Evolutionary conservation across 2,797 vertebrate genomes (phyloP).

Genomic region (Galaxias olidus): DNA sequence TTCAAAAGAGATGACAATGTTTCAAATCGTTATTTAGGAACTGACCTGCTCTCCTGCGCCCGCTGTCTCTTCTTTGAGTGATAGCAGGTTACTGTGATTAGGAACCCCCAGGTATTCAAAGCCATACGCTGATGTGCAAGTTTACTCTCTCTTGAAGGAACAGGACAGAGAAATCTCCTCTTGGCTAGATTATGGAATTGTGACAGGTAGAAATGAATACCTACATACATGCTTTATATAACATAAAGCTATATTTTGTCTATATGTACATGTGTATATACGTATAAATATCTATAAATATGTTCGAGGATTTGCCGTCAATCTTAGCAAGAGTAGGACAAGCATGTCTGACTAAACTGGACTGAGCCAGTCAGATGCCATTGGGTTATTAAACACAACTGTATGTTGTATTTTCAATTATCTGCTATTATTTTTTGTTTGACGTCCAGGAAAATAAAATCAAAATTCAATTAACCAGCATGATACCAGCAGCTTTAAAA

Average conservation of each 20-base stretch:
- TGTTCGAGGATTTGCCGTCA: conserved; percentile 68
- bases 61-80: conserved; percentile 29
- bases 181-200: conserved; percentile 44
- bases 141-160: conserved; percentile 49
- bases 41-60: conserved; percentile 24
- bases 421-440: conserved; percentile 33
- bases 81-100: conserved; percentile 47
- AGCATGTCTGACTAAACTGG: conserved; percentile 60
- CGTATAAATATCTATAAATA: conserved; percentile 81
- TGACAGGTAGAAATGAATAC: conserved; percentile 40
- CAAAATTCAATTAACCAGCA: conserved; percentile 59
- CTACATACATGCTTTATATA: conserved; percentile 71
- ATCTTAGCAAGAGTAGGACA: conserved; percentile 47
- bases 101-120: conserved; percentile 62
- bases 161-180: conserved; percentile 40
- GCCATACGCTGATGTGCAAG: conserved; percentile 65
- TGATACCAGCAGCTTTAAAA: conserved; percentile 65
- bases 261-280: conserved; percentile 87
- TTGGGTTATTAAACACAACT: conserved; percentile 34
- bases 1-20: conserved; percentile 6
- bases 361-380: conserved; percentile 46
- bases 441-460: conserved; percentile 42
- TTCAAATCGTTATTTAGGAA: background rate
- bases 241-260: conserved; percentile 84
- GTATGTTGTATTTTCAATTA: conserved; percentile 28